Evolutionary conservation across 1,140 invertebrate species (phyloP).

Genomic region (Brachionus rotundiformis): DNA sequence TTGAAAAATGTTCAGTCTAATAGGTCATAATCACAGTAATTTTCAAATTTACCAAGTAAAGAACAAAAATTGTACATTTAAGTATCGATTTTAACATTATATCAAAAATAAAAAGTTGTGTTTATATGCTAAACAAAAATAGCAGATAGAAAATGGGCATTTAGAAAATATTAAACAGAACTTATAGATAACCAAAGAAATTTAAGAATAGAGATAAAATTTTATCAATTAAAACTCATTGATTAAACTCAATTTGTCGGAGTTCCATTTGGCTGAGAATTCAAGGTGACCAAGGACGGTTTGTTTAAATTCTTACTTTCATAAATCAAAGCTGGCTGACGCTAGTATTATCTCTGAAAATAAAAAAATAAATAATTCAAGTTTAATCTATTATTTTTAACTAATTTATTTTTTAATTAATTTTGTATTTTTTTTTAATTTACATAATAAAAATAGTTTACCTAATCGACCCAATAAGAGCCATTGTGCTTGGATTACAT

Average conservation of each 20-base stretch:
- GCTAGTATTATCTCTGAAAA: background rate
- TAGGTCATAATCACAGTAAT: background rate
- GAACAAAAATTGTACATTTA: background rate
- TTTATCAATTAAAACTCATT: constrained; percentile 13
- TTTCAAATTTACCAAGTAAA: background rate
- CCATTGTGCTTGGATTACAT: background rate
- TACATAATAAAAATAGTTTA: constrained; percentile 39
- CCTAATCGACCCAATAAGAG: constrained; percentile 19
- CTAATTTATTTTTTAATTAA: too few species aligned
- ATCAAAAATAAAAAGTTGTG: background rate
- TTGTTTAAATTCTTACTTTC: background rate
- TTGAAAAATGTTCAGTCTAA: background rate
- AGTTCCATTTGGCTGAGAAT: background rate
- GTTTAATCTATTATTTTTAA: too few species aligned
- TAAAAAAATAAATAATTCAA: background rate
- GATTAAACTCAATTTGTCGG: background rate
- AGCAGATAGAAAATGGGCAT: background rate
- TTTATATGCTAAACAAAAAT: background rate
- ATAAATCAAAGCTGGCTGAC: background rate
- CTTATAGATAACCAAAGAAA: background rate
- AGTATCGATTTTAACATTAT: background rate
- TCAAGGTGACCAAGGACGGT: background rate
- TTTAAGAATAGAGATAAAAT: background rate
- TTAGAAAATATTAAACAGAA: constrained; percentile 5
- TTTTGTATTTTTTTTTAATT: too few species aligned